Evolutionary conservation across 2,888 invertebrate species (phyloP), one percentile per base, ranked within the genome.

Genomic region (Yponomeuta cagnagella): DNA sequence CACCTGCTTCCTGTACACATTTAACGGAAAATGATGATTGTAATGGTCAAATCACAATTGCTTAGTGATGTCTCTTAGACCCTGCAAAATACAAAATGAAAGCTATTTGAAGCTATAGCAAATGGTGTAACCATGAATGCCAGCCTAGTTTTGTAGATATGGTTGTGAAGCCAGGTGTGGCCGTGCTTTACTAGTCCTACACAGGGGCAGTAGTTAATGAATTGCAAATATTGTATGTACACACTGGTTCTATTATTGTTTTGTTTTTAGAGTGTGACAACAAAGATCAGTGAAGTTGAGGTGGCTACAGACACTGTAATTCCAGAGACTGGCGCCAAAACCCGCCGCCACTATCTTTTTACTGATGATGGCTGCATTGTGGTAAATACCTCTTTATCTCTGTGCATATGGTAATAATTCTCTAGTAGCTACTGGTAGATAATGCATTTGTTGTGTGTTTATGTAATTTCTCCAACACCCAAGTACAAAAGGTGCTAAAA

Each of bases 251-350:
- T 15, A 3, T 58, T 58, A 58, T 15, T 58, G 2, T 33, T 65
- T 31, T 8, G 74, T 74, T 90, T 90, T 74, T 80, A 94, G 94
- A 94, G 93, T 81, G 80, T 87, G 12, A 93, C 94, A 64, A 92
- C 83, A 52, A 78, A 93, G 74, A 85, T 93, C 31, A 93, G 86
- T 76, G 93, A 94, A 69, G 92, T 87, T 76, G 90, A 89, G 76
- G 72, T 92, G 66, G 78, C 85, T 70, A 92, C 91, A n/a, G 83
- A 85, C 71, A 90, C 91, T 69, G 79, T 86, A 31, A 85, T 91
- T 63, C 82, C 88, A 63, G 87, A 87, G 9, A 82, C 76, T 58
- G 85, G 85, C 37, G 83, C 78, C 0, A 87, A 85, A 74, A 89
- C 88, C 75, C 86, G 83, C 1, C 81, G 92, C 12, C 86, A 85